These are phyloP conservation scores for Gymnocypris eckloni DNA, from an alignment of 2,797 vertebrate genomes.

Conservation along the genomic window DNA sequence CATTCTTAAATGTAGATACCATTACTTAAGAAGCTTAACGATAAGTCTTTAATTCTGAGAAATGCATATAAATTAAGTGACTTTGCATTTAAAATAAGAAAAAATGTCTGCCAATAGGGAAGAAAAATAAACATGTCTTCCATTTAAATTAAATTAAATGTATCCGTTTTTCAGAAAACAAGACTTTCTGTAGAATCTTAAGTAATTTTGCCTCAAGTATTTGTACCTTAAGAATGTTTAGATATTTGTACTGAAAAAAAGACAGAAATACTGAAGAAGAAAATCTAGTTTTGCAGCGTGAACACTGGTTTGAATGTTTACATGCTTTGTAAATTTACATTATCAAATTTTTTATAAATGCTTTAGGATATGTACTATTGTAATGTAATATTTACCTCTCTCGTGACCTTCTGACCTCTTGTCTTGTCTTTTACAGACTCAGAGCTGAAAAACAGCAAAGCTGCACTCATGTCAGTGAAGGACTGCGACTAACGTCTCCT, in stretches of 20 bases:
- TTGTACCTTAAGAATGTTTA: neutral
- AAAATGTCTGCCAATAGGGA: too few species aligned
- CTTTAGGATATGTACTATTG: neutral
- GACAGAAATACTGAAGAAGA: neutral
- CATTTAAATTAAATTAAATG: too few species aligned
- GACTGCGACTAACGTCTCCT: neutral
- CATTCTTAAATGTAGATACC: neutral
- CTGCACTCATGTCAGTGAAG: neutral
- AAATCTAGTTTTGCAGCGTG: neutral
- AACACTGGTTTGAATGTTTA: neutral
- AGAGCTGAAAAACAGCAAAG: conserved; percentile 8
- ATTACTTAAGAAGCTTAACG: neutral
- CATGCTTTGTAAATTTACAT: neutral
- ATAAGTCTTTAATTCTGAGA: too few species aligned
- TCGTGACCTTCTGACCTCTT: neutral
- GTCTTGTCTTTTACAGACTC: neutral
- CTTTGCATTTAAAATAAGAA: too few species aligned
- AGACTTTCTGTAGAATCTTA: neutral
- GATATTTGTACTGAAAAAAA: neutral
- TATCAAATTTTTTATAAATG: neutral
- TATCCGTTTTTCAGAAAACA: neutral
- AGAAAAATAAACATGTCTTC: too few species aligned
- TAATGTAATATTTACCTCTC: neutral
- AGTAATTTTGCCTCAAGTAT: neutral
- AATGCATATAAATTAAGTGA: too few species aligned